Base-by-base conservation (phyloP, 2,797 vertebrate species). In the Falco concolor region DNA sequence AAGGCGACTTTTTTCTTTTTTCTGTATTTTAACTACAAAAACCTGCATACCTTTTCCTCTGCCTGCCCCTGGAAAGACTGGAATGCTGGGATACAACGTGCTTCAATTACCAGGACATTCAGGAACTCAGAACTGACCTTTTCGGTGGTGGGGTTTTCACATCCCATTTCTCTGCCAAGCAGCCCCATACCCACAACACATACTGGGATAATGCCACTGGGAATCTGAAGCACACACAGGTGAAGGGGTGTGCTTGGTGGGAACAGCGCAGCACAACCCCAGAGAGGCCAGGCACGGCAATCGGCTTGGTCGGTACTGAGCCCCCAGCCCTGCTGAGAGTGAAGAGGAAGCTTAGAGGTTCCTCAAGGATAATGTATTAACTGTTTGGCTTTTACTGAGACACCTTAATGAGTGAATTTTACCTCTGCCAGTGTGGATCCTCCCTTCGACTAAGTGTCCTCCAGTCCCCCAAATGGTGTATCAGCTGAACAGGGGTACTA, bases 221-320 rank as follows among this genome's bases (percentile, higher is more conserved):
- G 67, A 82, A 89, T 9, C 27, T 20, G 16, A 47, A n/a, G 7
- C 1, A 1, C 36, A 21, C 9, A 34, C 15, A 13, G 65, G 25
- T 5, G 63, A 72, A 17, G 21, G 18, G 44, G 57, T 8, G 45
- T 4, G 32, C 8, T 8, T 0, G 0, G 52, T 24, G n/a, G 42
- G 64, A 32, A 65, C 20, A 45, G 57, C 2, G 0, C 42, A 72
- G 65, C 32, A 81, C 52, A 49, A 32, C 10, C 25, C 54, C 47
- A 40, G 36, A 19, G n/a, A 13, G 52, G 12, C 6, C 53, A 34
- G 27, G 16, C 13, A 12, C 4, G 0, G 34, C 18, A 16, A 44
- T 8, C 0, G 2, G 72, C 53, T 49, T 23, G 40, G 47, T 32
- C 3, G 0, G 27, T 28, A n/a, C 79, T 9, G 27, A 47, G n/a